phyloP scores from a whole-genome alignment of 2,888 invertebrate species.

The Polymixis flavicincta region DNA sequence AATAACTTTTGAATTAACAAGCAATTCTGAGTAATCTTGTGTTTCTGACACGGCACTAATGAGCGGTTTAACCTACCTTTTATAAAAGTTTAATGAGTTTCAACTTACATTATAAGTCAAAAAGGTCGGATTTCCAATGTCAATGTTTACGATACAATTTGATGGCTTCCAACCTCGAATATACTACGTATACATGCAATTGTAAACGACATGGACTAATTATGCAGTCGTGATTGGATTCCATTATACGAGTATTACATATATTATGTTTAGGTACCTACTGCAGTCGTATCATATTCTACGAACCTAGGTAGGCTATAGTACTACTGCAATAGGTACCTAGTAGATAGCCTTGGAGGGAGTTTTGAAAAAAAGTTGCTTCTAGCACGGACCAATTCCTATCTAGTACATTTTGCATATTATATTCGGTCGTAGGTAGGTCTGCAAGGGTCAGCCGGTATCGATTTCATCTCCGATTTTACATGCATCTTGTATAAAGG shows the following conservation, averaged over 20 bases:
- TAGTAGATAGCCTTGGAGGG: not conserved
- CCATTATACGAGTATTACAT: no score
- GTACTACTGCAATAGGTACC: not conserved
- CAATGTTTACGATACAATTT: conserved; percentile 16
- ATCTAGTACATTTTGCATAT: not conserved
- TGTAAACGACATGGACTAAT: conserved; percentile 37
- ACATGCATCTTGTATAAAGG: not conserved
- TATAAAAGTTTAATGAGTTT: conserved; percentile 48
- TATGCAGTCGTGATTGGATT: conserved; percentile 30
- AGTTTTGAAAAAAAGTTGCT: not conserved
- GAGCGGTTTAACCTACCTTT: conserved; percentile 43
- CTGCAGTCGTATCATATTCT: no score
- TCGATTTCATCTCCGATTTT: not conserved
- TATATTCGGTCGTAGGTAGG: not conserved
- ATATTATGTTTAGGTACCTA: not conserved
- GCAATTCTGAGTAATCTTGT: conserved; percentile 51
- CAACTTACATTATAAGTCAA: conserved; percentile 26
- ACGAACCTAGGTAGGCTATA: no score
- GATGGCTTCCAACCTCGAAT: conserved; percentile 23
- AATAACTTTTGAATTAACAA: conserved; percentile 42
- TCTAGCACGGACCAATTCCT: not conserved
- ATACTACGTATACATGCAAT: conserved; percentile 30
- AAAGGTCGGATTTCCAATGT: conserved; percentile 41
- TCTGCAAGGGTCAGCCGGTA: not conserved
- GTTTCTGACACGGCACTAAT: conserved; percentile 58